Percentiles rank a stretch among this genome's conserved stretches.
These are phyloP conservation scores for Ciconia nigra DNA, from an alignment of 2,797 vertebrate genomes.

Conservation along the genomic window DNA sequence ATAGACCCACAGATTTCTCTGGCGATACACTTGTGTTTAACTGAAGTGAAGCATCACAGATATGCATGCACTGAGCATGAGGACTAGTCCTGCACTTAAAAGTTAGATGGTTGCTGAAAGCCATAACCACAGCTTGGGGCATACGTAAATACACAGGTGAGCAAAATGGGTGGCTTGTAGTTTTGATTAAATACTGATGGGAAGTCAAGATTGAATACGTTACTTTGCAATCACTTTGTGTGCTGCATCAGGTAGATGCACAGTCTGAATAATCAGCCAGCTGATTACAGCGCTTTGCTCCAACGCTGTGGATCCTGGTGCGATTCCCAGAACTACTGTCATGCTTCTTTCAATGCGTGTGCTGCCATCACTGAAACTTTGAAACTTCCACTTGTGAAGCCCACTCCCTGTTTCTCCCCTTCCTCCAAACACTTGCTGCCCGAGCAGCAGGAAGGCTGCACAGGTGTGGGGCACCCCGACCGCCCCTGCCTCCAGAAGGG, in stretches of 20 bases:
- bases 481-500: background rate
- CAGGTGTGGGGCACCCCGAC: no score
- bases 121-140: background rate
- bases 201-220: background rate
- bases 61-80: fast-evolving
- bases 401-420: background rate
- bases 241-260: background rate
- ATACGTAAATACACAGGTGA: background rate
- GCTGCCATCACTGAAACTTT: background rate
- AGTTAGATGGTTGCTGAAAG: background rate
- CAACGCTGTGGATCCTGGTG: fast-evolving
- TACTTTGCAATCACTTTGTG: background rate
- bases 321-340: background rate
- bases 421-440: background rate
- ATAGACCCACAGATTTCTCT: background rate
- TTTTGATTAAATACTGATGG: background rate
- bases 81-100: background rate
- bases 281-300: background rate
- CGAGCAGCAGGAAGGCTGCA: fast-evolving
- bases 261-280: background rate
- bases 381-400: background rate
- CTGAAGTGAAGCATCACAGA: background rate
- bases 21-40: background rate
- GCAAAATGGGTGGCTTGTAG: background rate
- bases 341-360: fast-evolving